Conservation (phyloP, 2,888 invertebrate species). For the Crematogaster levior region DNA sequence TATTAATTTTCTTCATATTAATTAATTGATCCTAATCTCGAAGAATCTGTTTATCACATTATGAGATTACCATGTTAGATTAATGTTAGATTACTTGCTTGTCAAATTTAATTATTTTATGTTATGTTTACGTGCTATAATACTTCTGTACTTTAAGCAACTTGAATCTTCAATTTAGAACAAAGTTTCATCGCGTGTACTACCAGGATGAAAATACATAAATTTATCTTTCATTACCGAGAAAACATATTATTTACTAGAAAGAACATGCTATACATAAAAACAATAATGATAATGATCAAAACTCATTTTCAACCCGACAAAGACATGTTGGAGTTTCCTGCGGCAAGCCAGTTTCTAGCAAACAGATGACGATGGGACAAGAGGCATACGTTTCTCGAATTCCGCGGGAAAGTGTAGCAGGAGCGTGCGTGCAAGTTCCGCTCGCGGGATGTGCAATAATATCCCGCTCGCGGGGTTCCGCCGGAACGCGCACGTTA, state of each 20-base stretch:
- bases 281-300: conserved; percentile 4
- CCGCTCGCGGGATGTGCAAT: conserved; percentile 5
- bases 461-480: conserved; percentile 38
- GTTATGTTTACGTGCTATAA: neutral
- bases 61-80: neutral
- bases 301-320: conserved; percentile 4
- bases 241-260: neutral
- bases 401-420: conserved; percentile 30
- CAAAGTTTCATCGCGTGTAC: neutral
- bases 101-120: neutral
- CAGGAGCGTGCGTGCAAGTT: conserved; percentile 40
- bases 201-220: neutral
- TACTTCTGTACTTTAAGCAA: neutral
- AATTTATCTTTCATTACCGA: neutral
- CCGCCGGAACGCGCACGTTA: conserved; percentile 54
- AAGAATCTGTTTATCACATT: neutral
- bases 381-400: neutral
- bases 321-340: neutral
- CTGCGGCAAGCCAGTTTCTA: no score
- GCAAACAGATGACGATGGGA: neutral
- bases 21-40: neutral
- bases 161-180: neutral
- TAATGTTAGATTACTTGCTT: neutral
- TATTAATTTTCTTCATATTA: no score
- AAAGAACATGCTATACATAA: neutral